A percentile compares a stretch with the other conserved stretches of the same genome.
Conservation (phyloP, 2,888 invertebrate genomes). For the Serripes groenlandicus region DNA sequence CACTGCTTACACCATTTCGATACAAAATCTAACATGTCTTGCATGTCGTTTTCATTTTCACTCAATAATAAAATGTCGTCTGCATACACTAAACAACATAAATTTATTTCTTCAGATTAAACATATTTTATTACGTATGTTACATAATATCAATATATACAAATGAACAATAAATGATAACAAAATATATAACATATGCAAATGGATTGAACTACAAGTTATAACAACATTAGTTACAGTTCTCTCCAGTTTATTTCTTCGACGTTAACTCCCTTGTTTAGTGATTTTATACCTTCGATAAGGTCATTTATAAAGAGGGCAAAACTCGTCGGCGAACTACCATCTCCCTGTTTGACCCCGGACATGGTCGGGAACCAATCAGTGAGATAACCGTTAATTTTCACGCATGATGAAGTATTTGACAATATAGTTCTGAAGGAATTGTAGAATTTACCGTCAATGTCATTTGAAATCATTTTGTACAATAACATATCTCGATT, state of each 20-base stretch:
- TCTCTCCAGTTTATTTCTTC: too few species aligned
- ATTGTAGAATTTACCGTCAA: too few species aligned
- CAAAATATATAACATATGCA: too few species aligned
- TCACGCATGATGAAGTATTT: conserved; percentile 2
- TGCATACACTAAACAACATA: conserved; percentile 50
- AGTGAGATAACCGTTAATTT: conserved; percentile 34
- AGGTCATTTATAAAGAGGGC: conserved; percentile 41
- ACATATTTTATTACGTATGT: too few species aligned
- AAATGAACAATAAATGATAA: too few species aligned
- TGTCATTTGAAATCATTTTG: conserved; percentile 43
- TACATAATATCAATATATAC: too few species aligned
- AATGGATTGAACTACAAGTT: too few species aligned
- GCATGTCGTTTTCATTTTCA: conserved; percentile 23
- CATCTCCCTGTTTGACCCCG: conserved; percentile 41
- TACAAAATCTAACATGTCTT: conserved; percentile 31
- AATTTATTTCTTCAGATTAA: conserved; percentile 12
- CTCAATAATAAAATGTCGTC: conserved; percentile 40
- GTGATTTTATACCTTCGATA: conserved; percentile 30
- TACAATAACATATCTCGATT: conserved; percentile 46
- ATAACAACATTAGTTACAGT: too few species aligned
- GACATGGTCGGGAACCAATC: conserved; percentile 34
- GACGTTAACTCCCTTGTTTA: conserved; percentile 25
- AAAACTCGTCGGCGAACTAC: conserved; percentile 43
- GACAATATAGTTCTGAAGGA: background rate
- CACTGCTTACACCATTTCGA: conserved; percentile 42